A percentile compares a stretch with the other conserved stretches of the same genome.
Evolutionary conservation across 2,888 invertebrate genomes (phyloP).

Genomic region (Calameuta pallipes): DNA sequence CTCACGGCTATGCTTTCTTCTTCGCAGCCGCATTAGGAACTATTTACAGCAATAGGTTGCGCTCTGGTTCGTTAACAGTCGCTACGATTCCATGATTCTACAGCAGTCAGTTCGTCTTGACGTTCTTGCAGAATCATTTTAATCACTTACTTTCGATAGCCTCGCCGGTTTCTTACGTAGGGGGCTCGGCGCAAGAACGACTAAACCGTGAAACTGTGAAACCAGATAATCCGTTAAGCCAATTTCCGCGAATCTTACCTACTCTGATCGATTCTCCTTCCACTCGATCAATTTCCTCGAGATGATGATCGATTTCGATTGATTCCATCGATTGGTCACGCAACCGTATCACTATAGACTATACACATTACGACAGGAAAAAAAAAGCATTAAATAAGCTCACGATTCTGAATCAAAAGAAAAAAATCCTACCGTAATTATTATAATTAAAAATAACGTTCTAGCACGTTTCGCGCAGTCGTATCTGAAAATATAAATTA

Average conservation of each 20-base stretch:
- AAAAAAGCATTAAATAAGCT: background rate
- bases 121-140: background rate
- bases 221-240: background rate
- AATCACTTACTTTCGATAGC: slow-evolving; percentile 4
- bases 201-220: background rate
- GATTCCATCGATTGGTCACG: background rate
- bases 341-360: background rate
- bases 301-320: background rate
- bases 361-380: background rate
- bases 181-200: background rate
- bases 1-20: slow-evolving; percentile 56
- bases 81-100: slow-evolving; percentile 11
- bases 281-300: slow-evolving; percentile 4
- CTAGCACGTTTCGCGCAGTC: background rate
- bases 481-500: background rate
- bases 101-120: background rate
- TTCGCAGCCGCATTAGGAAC: slow-evolving; percentile 48
- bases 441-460: background rate
- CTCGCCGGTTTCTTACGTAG: background rate
- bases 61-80: slow-evolving; percentile 55
- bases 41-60: slow-evolving; percentile 57
- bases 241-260: background rate
- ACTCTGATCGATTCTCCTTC: slow-evolving; percentile 4
- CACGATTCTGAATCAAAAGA: background rate
- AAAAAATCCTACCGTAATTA: background rate